A percentile compares a stretch with the other conserved stretches of the same genome.
Conservation (phyloP, 2,888 invertebrate genomes). For the Leistus spinibarbis region DNA sequence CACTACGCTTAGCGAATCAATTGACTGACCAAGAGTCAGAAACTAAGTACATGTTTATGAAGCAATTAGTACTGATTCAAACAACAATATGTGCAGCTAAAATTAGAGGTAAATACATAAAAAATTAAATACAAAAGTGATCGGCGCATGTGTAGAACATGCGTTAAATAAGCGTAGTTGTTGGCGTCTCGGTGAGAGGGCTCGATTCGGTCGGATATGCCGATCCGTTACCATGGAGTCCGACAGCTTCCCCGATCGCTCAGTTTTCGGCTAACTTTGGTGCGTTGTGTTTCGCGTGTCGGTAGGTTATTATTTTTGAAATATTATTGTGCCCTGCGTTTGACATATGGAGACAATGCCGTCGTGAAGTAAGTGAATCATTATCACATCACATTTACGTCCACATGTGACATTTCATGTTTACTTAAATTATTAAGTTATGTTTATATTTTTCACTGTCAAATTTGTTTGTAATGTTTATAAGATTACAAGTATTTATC, state of each 20-base stretch:
- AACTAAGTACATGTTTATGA: too few species aligned
- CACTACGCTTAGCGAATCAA: too few species aligned
- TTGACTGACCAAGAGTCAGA: too few species aligned
- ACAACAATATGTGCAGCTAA: too few species aligned
- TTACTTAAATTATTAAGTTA: neutral
- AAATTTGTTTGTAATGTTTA: neutral
- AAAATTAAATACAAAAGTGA: neutral
- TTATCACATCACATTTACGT: neutral
- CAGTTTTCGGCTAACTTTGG: conserved; percentile 35
- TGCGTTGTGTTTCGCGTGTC: conserved; percentile 24
- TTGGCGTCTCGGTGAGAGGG: conserved; percentile 5
- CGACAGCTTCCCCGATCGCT: conserved; percentile 35
- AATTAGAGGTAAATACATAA: neutral
- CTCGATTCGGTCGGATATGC: conserved; percentile 17
- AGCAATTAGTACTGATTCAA: too few species aligned
- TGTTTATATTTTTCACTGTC: neutral
- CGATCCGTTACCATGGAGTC: conserved; percentile 31
- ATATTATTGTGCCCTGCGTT: conserved; percentile 26
- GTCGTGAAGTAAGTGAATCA: conserved; percentile 24
- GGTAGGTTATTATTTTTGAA: conserved; percentile 12
- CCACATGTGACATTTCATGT: neutral
- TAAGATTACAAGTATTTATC: neutral
- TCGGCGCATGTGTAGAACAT: neutral
- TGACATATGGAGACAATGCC: conserved; percentile 28
- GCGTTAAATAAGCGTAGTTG: neutral